Conservation (phyloP, 2,888 invertebrate species). For the Dendrolimus pini region DNA sequence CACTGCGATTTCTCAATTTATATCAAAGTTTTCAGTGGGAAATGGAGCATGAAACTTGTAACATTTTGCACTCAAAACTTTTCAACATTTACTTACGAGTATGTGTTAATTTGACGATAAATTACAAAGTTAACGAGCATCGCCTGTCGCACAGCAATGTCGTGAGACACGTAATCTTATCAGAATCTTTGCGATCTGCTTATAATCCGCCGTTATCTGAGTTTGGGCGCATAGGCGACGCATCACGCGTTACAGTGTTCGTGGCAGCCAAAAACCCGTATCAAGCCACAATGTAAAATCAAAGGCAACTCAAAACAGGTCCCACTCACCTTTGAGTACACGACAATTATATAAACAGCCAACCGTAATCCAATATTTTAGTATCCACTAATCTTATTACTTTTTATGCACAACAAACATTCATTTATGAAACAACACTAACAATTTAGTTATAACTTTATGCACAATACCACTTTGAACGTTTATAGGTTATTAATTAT, state of each 20-base stretch:
- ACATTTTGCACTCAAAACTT: slow-evolving; percentile 16
- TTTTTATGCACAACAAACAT: slow-evolving; percentile 67
- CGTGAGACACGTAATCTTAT: slow-evolving; percentile 46
- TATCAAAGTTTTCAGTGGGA: slow-evolving; percentile 41
- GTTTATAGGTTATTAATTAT: slow-evolving; percentile 34
- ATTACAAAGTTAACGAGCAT: slow-evolving; percentile 13
- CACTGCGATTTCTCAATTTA: slow-evolving; percentile 42
- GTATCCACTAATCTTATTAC: slow-evolving; percentile 70
- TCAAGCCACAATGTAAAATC: slow-evolving; percentile 9
- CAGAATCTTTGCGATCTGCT: slow-evolving; percentile 61
- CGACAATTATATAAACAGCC: slow-evolving; percentile 57
- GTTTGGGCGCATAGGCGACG: slow-evolving; percentile 32
- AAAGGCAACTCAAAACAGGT: slow-evolving; percentile 11
- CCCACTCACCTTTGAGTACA: slow-evolving; percentile 55
- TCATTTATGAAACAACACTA: slow-evolving; percentile 48
- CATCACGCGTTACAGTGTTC: slow-evolving; percentile 45
- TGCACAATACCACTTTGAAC: slow-evolving; percentile 49
- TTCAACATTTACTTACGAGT: slow-evolving; percentile 9
- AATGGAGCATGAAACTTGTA: slow-evolving; percentile 47
- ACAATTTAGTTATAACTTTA: slow-evolving; percentile 46
- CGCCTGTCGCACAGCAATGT: slow-evolving; percentile 15
- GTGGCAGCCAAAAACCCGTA: slow-evolving; percentile 45
- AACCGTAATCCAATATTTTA: slow-evolving; percentile 70
- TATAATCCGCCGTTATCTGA: slow-evolving; percentile 67
- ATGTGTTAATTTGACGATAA: slow-evolving; percentile 6